Conservation (phyloP, 2,797 vertebrate genomes). For the Chelmon rostratus region DNA sequence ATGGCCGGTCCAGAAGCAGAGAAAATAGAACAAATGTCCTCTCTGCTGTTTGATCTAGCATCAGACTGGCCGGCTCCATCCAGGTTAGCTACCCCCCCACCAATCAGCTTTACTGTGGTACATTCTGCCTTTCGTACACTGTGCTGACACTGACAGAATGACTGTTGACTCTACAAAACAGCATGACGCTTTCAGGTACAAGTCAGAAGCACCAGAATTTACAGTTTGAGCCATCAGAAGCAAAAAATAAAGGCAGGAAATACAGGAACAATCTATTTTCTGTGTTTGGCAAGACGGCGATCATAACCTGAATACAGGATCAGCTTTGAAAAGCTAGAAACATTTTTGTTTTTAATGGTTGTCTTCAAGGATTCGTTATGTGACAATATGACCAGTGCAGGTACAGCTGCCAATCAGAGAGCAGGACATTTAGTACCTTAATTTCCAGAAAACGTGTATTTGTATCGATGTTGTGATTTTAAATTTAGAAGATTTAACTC, state of each 20-base stretch:
- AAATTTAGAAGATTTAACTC: too few relatives aligned
- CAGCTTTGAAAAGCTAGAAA: background rate
- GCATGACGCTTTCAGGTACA: slow-evolving; percentile 8
- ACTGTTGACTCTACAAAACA: background rate
- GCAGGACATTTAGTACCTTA: too few relatives aligned
- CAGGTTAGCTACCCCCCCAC: background rate
- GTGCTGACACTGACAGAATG: background rate
- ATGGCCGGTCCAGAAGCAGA: background rate
- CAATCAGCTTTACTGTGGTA: background rate
- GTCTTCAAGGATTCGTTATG: too few relatives aligned
- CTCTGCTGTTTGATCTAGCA: background rate
- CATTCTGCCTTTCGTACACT: background rate
- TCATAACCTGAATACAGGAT: background rate
- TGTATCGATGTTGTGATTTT: too few relatives aligned
- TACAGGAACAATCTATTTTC: background rate
- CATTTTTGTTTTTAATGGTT: background rate
- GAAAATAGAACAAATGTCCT: slow-evolving; percentile 10
- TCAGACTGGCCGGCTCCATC: slow-evolving; percentile 1
- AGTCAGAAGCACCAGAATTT: background rate
- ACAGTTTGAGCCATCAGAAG: background rate
- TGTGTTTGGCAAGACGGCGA: background rate
- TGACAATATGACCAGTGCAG: too few relatives aligned
- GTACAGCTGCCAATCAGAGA: too few relatives aligned
- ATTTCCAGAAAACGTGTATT: too few relatives aligned
- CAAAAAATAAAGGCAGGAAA: background rate